Base-by-base conservation (phyloP, 2,888 invertebrate genomes). In the Tricholauxania praeusta region DNA sequence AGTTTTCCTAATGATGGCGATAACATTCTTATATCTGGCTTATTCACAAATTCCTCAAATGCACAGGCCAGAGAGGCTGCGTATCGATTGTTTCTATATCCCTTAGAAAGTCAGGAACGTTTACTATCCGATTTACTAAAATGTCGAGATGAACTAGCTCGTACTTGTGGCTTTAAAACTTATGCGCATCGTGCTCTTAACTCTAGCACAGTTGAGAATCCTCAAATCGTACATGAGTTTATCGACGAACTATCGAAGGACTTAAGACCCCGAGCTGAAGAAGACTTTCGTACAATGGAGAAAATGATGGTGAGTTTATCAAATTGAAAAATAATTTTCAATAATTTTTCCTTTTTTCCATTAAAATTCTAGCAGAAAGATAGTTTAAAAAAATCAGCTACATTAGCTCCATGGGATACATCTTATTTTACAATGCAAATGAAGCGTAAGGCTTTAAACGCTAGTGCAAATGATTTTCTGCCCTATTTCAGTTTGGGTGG, bases 401-500 rank as follows among this genome's bases (percentile, higher is more conserved):
- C 80, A 0, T 84, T 92, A 0, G 89, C 90, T 80, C 89, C 91
- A 52, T 98, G 98, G 98, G 98, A 98, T 86, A 93, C 95, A 0
- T 93, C 96, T 0, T 97, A 95, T 85, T 95, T 93, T 81, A 93
- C 92, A 0, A 90, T 92, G 3, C 92, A 92, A 83, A 92, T 93
- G 0, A 94, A 93, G 84, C 91, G 90, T 0, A 90, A 92, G 74
- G 90, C 93, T 82, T 88, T 95, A 0, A 90, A 93, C 74, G 91
- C 92, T 0, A 91, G 91, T 14, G 90, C 91, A 70, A 89, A 91
- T 6, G 94, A 95, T 80, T 94, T 93, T 81, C 90, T 93, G 57
- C 95, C 94, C 3, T 97, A 93, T 86, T 97, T 96, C 87, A 97
- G 95, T 14, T 89, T 99, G 1, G 98, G 98, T 1, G 92, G 93